Base-by-base conservation (phyloP, 2,113 vertebrate species). In the Lepus timidus region DNA sequence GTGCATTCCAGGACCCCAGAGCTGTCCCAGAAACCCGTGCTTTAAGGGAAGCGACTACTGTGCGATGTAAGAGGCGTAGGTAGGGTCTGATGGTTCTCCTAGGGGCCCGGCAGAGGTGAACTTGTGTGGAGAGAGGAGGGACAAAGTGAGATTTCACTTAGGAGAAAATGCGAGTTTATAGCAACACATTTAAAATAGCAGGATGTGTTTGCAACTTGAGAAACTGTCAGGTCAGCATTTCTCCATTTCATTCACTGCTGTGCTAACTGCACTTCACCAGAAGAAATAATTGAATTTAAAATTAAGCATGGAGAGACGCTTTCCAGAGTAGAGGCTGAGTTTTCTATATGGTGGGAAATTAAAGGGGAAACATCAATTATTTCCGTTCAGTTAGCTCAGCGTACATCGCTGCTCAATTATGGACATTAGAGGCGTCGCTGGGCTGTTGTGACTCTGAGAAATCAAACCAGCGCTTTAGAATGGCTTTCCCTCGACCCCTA, bases 271-370 rank as follows among this genome's bases (percentile, higher is more conserved):
- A 55, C 84, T 71, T 49, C 55, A 9, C 49, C 67, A 74, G 44
- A 71, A 85, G 88, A 82, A 64, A 49, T 29, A 68, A 55, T 17
- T 64, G 67, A n/a, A 29, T 71, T 62, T 58, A 44, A 79, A 85
- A 73, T n/a, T 71, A 85, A 62, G 23, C n/a, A 27, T 71, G 12
- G 62, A 64, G 80, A 90, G 81, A 14, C 51, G 80, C 86, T 90
- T 75, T 90, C 61, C 20, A 36, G 67, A 67, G 9, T 49, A 80
- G 19, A 29, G 49, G 67, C 31, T 74, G 31, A 93, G 2, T 55
- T 13, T 84, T 55, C 20, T 39, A 61, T 44, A 9, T 93, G 80
- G 62, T 89, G 80, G 75, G 62, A 86, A 93, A 71, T 61, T n/a
- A 90, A 33, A 71, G 27, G n/a, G 36, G 20, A 76, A 29, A 31